A percentile compares a stretch with the other conserved stretches of the same genome.
Conservation (phyloP, 92 coral and sea anemone genomes). For the Zoanthus gigantus region DNA sequence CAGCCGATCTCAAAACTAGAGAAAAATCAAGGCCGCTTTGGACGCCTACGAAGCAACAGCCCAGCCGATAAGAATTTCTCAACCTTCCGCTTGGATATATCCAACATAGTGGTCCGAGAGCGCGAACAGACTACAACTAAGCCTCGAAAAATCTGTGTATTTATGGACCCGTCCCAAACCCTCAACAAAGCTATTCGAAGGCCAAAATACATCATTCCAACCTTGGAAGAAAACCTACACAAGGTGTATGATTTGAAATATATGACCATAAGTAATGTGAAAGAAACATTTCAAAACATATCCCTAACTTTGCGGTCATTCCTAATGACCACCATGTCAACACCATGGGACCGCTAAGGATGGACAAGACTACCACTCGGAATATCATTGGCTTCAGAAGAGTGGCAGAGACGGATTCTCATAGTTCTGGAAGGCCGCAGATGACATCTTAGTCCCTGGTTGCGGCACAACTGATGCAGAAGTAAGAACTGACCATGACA, state of each 20-base stretch:
- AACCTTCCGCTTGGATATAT: too few species aligned
- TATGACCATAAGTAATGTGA: not conserved
- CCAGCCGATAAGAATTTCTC: slow-evolving; percentile 3
- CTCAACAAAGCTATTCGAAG: not conserved
- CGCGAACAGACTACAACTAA: not conserved
- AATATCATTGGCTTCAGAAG: slow-evolving; percentile 47
- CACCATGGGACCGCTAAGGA: too few species aligned
- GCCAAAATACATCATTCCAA: slow-evolving; percentile 22
- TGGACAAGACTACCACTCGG: too few species aligned
- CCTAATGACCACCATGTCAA: too few species aligned
- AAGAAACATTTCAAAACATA: too few species aligned
- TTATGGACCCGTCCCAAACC: not conserved
- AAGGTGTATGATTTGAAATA: slow-evolving; percentile 35
- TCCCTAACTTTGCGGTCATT: too few species aligned
- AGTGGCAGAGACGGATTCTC: slow-evolving; percentile 48
- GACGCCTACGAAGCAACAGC: not conserved
- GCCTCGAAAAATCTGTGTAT: slow-evolving; percentile 38
- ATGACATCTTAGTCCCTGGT: slow-evolving; percentile 25
- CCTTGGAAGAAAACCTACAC: slow-evolving; percentile 56
- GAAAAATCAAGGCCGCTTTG: slow-evolving; percentile 41
- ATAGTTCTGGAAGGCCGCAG: slow-evolving; percentile 47
- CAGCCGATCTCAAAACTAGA: not conserved
- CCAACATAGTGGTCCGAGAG: too few species aligned
- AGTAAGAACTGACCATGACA: slow-evolving; percentile 41
- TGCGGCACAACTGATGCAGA: not conserved